These are phyloP conservation scores for Pagrus major DNA, from an alignment of 2,113 vertebrate species.

Conservation along the genomic window DNA sequence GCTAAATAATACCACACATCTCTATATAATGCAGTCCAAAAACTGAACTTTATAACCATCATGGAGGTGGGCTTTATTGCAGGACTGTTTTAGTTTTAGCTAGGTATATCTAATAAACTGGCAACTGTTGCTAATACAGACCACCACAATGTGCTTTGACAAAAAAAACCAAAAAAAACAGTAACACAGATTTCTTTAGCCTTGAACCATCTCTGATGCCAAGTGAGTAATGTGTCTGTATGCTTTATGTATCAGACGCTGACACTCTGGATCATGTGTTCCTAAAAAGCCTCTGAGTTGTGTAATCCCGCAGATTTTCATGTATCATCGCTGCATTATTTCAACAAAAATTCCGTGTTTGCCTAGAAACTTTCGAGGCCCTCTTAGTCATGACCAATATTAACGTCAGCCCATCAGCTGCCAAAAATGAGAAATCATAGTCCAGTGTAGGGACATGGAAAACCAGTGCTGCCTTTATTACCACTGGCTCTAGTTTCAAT, in stretches of 20 bases:
- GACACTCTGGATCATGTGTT: neutral
- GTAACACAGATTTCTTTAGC: too few species aligned
- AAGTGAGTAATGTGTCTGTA: neutral
- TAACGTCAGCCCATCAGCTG: slow-evolving; percentile 48
- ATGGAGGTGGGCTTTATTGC: neutral
- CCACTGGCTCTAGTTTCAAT: slow-evolving; percentile 45
- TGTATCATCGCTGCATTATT: slow-evolving; percentile 3
- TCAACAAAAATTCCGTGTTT: slow-evolving; percentile 1
- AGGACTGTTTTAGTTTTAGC: neutral
- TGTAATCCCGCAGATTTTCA: slow-evolving; percentile 1
- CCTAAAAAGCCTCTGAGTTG: neutral
- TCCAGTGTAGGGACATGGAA: slow-evolving; percentile 44
- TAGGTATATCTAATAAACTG: neutral
- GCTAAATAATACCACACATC: neutral
- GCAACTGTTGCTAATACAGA: neutral
- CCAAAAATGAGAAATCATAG: slow-evolving; percentile 50
- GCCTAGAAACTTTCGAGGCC: neutral
- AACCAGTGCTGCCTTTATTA: slow-evolving; percentile 44
- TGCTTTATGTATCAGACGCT: neutral
- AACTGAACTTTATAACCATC: neutral
- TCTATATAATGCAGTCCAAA: neutral
- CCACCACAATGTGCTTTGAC: neutral
- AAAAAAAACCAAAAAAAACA: neutral
- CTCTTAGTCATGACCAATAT: slow-evolving; percentile 24
- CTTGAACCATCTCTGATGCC: slow-evolving; percentile 6